Evolutionary conservation across 37 sponge, comb jelly and placozoan genomes (phyloP).

Genomic region (Haliclona indistincta): DNA sequence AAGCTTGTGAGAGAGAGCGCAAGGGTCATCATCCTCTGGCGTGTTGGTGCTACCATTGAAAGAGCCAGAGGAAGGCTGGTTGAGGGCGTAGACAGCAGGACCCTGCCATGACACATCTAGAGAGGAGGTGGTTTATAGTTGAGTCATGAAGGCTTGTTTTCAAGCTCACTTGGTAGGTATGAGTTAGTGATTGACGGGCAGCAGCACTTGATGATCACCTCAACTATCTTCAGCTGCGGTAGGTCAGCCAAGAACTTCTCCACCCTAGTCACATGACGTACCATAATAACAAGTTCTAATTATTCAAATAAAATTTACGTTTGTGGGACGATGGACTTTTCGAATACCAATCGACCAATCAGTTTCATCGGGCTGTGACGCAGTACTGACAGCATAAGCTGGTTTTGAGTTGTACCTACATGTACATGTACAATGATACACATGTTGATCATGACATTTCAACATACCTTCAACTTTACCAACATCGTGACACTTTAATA

Average conservation of each 20-base stretch:
- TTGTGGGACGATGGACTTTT: slow-evolving; percentile 59
- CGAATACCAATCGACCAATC: slow-evolving; percentile 80
- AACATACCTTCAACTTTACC: not conserved
- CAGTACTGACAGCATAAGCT: slow-evolving; percentile 64
- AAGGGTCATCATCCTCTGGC: slow-evolving; percentile 26
- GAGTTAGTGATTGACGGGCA: too few relatives aligned
- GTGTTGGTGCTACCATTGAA: not conserved
- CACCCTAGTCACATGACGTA: slow-evolving; percentile 26
- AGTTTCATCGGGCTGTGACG: slow-evolving; percentile 69
- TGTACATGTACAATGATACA: not conserved
- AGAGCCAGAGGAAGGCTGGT: not conserved
- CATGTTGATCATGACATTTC: not conserved
- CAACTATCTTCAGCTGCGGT: slow-evolving; percentile 59
- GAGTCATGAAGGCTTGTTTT: not conserved
- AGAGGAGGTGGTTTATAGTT: not conserved
- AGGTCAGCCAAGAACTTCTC: slow-evolving; percentile 25
- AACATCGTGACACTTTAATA: slow-evolving; percentile 24
- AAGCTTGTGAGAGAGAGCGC: slow-evolving; percentile 53
- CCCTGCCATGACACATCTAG: not conserved
- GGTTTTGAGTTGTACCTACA: not conserved
- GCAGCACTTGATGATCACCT: slow-evolving; percentile 77
- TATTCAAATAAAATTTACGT: slow-evolving; percentile 12
- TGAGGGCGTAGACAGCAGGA: slow-evolving; percentile 16
- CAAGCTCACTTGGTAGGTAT: too few relatives aligned
- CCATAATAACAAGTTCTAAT: too few relatives aligned